Conservation (phyloP, 2,888 invertebrate species). For the Agonopterix heracliana region DNA sequence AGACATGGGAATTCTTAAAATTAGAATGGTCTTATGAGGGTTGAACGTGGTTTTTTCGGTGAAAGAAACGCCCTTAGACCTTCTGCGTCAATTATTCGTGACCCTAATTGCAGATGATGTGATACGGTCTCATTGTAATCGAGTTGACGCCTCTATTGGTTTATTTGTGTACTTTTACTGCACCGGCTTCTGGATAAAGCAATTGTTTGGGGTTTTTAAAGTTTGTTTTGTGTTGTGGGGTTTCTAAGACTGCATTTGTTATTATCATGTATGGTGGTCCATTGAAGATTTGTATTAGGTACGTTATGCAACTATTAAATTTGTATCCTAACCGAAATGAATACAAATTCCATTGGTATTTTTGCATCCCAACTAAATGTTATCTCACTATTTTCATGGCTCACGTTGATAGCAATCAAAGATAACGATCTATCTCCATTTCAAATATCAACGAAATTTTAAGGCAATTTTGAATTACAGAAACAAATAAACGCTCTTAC, state of each 20-base stretch:
- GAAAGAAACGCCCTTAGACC: constrained; percentile 61
- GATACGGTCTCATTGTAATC: constrained; percentile 59
- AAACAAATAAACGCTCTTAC: too few species aligned
- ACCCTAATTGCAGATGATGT: constrained; percentile 74
- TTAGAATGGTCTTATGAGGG: constrained; percentile 41
- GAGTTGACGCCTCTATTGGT: constrained; percentile 62
- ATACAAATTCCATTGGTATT: too few species aligned
- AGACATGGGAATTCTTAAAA: too few species aligned
- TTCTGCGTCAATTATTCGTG: constrained; percentile 69
- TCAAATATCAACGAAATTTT: too few species aligned
- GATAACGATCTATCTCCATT: too few species aligned
- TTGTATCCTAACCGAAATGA: too few species aligned
- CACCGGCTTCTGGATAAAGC: constrained; percentile 26
- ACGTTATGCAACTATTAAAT: constrained; percentile 23
- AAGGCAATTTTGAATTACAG: too few species aligned
- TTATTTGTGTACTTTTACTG: constrained; percentile 48
- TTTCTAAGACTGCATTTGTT: constrained; percentile 23
- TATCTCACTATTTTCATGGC: too few species aligned
- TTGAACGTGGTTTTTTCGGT: constrained; percentile 53
- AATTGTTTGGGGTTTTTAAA: constrained; percentile 46
- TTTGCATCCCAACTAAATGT: too few species aligned
- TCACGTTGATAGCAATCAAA: too few species aligned
- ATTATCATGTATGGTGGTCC: constrained; percentile 20
- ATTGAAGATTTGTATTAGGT: constrained; percentile 27
- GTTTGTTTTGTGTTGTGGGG: constrained; percentile 45